phyloP scores from a whole-genome alignment of 2,888 invertebrate genomes.

The Agelastica alni region DNA sequence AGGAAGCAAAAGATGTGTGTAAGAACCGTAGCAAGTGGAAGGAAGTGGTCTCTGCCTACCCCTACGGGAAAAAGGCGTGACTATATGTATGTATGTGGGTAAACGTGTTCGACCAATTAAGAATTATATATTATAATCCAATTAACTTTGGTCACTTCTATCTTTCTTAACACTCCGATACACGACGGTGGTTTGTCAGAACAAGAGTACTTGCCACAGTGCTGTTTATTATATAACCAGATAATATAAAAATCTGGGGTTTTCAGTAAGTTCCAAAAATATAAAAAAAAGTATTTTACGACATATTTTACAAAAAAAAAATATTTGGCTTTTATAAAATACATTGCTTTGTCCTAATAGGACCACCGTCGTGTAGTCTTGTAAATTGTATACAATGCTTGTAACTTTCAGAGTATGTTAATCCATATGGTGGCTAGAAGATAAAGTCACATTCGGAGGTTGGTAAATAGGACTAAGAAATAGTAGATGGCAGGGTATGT shows the following conservation, averaged over 20 bases:
- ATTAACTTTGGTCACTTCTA: too few relatives aligned
- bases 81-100: too few relatives aligned
- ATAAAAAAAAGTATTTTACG: not conserved
- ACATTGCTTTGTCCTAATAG: not conserved
- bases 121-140: too few relatives aligned
- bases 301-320: not conserved
- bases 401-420: not conserved
- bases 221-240: not conserved
- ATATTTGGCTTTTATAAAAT: not conserved
- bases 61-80: too few relatives aligned
- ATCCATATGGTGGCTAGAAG: not conserved
- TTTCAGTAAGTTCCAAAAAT: not conserved
- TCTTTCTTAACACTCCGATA: not conserved
- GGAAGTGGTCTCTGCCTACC: too few relatives aligned
- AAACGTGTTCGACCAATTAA: too few relatives aligned
- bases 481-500: too few relatives aligned
- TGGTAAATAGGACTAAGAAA: too few relatives aligned
- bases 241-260: not conserved
- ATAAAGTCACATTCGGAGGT: too few relatives aligned
- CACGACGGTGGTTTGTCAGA: constrained; percentile 1
- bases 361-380: not conserved
- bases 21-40: too few relatives aligned
- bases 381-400: too few relatives aligned
- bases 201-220: not conserved
- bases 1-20: too few relatives aligned